phyloP scores from a whole-genome alignment of 2,888 invertebrate genomes.

The Zeuzera pyrina region DNA sequence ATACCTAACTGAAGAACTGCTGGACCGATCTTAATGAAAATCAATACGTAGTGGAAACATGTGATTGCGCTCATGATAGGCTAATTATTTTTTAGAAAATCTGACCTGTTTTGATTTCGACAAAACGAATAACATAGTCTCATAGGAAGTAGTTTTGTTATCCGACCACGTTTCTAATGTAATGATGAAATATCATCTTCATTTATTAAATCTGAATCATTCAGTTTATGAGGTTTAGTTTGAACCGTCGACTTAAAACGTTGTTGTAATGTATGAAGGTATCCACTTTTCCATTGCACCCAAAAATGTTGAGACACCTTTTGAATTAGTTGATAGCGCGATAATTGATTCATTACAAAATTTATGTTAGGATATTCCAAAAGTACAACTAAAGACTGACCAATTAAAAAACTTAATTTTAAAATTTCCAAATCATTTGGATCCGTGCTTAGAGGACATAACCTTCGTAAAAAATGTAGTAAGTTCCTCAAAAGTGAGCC shows the following conservation, averaged over 20 bases:
- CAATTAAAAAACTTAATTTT: slow-evolving; percentile 2
- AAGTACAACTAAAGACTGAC: background rate
- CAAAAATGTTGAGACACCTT: background rate
- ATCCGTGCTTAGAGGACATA: too few species aligned
- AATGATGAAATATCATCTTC: background rate
- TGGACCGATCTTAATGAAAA: too few species aligned
- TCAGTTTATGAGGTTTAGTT: background rate
- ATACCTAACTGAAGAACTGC: too few species aligned
- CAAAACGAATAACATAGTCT: too few species aligned
- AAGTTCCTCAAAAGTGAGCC: background rate
- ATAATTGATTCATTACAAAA: background rate
- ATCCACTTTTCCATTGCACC: background rate
- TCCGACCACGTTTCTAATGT: background rate
- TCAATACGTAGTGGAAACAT: too few species aligned
- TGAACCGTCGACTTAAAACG: background rate
- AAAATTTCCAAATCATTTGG: too few species aligned
- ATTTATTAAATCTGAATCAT: background rate
- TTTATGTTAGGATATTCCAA: background rate
- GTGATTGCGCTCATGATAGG: too few species aligned
- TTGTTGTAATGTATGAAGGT: background rate
- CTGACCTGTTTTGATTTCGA: too few species aligned
- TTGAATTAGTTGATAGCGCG: background rate
- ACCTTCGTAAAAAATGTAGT: background rate
- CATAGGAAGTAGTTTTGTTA: background rate
- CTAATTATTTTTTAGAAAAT: too few species aligned